Conservation (phyloP, 2,888 invertebrate species). For the Plebejus melissa region DNA sequence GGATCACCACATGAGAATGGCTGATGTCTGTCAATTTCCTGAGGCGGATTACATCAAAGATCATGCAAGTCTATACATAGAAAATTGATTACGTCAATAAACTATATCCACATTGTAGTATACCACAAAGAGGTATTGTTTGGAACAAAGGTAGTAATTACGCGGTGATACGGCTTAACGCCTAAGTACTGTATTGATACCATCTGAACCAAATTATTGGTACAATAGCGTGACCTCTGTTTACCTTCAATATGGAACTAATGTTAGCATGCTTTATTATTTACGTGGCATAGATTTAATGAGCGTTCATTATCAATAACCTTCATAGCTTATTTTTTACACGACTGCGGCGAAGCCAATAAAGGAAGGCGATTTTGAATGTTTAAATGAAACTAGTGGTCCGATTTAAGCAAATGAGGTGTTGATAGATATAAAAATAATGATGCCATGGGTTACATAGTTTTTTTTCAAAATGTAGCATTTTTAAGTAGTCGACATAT, state of each 20-base stretch:
- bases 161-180: slow-evolving; percentile 11
- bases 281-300: neutral
- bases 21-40: neutral
- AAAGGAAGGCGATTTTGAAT: too few relatives aligned
- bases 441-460: too few relatives aligned
- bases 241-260: slow-evolving; percentile 16
- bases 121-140: slow-evolving; percentile 10
- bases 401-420: too few relatives aligned
- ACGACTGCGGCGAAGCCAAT: too few relatives aligned
- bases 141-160: slow-evolving; percentile 17
- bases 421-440: too few relatives aligned
- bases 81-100: slow-evolving; percentile 18
- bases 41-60: neutral
- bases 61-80: neutral
- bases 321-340: too few relatives aligned
- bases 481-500: too few relatives aligned
- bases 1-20: too few relatives aligned
- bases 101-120: neutral
- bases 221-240: slow-evolving; percentile 9
- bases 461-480: too few relatives aligned
- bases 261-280: slow-evolving; percentile 14
- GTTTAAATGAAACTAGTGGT: too few relatives aligned
- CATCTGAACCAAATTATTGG: slow-evolving; percentile 8
- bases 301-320: neutral
- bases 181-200: neutral